Conservation (phyloP, 1,140 invertebrate genomes). For the Chrysomallon squamiferum region DNA sequence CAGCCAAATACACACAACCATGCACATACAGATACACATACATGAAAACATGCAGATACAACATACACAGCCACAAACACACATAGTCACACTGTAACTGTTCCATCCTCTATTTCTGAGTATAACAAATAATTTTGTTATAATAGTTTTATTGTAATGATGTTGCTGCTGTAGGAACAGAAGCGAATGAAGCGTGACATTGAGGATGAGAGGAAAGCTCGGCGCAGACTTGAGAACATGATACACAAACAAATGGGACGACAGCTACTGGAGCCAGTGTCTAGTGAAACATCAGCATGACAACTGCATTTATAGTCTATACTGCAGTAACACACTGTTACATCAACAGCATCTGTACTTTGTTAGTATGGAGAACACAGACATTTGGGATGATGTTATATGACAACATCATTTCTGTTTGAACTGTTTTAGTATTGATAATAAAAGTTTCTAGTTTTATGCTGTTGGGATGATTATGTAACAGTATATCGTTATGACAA, state of each 20-base stretch:
- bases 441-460: too few species aligned
- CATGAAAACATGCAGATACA: neutral
- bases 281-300: neutral
- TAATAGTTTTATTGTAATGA: too few species aligned
- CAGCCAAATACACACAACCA: neutral
- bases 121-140: neutral
- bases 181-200: conserved; percentile 36
- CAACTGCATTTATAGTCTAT: neutral
- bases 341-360: too few species aligned
- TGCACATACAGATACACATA: neutral
- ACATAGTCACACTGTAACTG: neutral
- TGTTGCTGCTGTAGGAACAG: too few species aligned
- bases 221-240: conserved; percentile 29
- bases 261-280: neutral
- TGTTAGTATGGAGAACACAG: too few species aligned
- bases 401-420: too few species aligned
- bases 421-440: too few species aligned
- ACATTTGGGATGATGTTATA: too few species aligned
- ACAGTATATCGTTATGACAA: too few species aligned
- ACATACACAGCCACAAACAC: neutral
- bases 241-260: conserved; percentile 12
- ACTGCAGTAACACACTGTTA: too few species aligned
- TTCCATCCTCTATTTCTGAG: neutral
- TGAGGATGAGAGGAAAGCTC: conserved; percentile 38
- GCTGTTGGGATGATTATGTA: too few species aligned